phyloP scores from a whole-genome alignment of 2,797 vertebrate species.

The Serranus cabrilla region DNA sequence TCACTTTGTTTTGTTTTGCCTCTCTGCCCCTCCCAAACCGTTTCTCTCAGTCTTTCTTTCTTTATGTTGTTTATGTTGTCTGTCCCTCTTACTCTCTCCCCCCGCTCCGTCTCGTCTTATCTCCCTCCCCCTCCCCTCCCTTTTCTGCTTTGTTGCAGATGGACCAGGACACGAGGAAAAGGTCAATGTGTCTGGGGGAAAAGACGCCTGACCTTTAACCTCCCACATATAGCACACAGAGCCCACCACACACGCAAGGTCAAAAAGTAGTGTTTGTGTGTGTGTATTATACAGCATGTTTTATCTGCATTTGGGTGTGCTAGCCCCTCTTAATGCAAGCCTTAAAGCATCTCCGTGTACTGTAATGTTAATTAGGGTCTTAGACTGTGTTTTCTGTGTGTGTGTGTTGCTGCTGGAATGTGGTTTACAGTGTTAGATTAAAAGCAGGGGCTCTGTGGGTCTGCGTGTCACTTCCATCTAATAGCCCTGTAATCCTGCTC shows the following conservation, averaged over 20 bases:
- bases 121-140: background rate
- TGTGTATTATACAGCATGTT: background rate
- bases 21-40: slow-evolving; percentile 18
- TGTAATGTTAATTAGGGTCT: slow-evolving; percentile 12
- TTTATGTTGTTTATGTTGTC: slow-evolving; percentile 10
- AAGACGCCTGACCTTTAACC: slow-evolving; percentile 70
- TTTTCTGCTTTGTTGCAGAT: slow-evolving; percentile 33
- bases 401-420: slow-evolving; percentile 52
- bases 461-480: slow-evolving; percentile 78
- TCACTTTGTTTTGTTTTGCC: slow-evolving; percentile 11
- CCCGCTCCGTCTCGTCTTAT: slow-evolving; percentile 1
- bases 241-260: slow-evolving; percentile 35
- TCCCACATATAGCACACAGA: slow-evolving; percentile 39
- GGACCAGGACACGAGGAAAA: slow-evolving; percentile 58
- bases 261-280: slow-evolving; percentile 14
- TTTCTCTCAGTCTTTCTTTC: slow-evolving; percentile 11
- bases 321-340: background rate
- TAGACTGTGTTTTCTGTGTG: slow-evolving; percentile 21
- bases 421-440: slow-evolving; percentile 72
- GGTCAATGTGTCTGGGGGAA: slow-evolving; percentile 65
- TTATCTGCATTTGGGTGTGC: slow-evolving; percentile 6
- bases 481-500: slow-evolving; percentile 76
- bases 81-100: slow-evolving; percentile 2
- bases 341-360: slow-evolving; percentile 1
- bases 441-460: slow-evolving; percentile 66